Percentiles rank a stretch among this genome's conserved stretches.
phyloP scores from a whole-genome alignment of 1,140 invertebrate species.

The Caerostris darwini region DNA sequence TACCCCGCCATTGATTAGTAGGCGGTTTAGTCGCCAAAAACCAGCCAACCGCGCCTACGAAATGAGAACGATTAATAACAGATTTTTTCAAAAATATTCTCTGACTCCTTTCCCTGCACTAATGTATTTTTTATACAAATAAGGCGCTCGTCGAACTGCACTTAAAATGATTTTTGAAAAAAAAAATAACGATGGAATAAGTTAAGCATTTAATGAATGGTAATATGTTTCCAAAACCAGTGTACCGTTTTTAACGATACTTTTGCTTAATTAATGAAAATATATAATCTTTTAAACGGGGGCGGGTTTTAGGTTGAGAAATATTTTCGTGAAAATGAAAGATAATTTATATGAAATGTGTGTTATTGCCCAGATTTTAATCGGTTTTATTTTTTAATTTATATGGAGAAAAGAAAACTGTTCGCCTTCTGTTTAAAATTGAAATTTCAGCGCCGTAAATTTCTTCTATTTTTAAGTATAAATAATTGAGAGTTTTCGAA shows the following conservation, averaged over 20 bases:
- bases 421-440: too few species aligned
- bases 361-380: not conserved
- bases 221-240: constrained; percentile 40
- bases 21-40: not conserved
- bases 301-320: not conserved
- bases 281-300: not conserved
- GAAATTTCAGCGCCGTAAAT: too few species aligned
- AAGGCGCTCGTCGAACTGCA: not conserved
- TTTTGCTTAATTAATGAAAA: constrained; percentile 33
- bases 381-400: too few species aligned
- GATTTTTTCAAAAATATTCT: not conserved
- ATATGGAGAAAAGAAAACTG: too few species aligned
- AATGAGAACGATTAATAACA: constrained; percentile 39
- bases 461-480: too few species aligned
- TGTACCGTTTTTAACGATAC: constrained; percentile 35
- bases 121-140: constrained; percentile 42
- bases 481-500: too few species aligned
- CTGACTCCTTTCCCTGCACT: not conserved
- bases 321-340: not conserved
- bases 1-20: not conserved
- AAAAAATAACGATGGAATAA: not conserved
- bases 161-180: constrained; percentile 37
- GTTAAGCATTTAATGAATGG: constrained; percentile 24
- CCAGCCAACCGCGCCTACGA: not conserved
- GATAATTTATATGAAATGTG: not conserved